Conservation (phyloP, 2,113 vertebrate species). For the Lota lota region DNA sequence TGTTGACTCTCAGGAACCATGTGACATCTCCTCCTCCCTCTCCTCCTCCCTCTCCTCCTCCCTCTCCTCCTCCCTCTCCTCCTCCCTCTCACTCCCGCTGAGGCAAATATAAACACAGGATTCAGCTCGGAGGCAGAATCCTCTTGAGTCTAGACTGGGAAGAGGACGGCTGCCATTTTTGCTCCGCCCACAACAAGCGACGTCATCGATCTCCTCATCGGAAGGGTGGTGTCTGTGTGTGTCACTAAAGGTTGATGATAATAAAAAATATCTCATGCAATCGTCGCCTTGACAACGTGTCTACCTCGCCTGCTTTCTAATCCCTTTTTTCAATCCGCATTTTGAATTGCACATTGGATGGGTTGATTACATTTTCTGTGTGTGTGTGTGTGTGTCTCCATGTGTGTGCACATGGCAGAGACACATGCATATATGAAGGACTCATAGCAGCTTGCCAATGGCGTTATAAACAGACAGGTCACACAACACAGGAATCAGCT, state of each 20-base stretch:
- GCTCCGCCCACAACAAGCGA: too few species aligned
- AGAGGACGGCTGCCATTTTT: too few species aligned
- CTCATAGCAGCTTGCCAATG: neutral
- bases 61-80: too few species aligned
- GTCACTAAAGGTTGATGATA: conserved; percentile 18
- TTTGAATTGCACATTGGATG: conserved; percentile 4
- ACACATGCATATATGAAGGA: neutral
- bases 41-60: too few species aligned
- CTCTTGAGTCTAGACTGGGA: neutral
- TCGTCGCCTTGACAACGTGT: conserved; percentile 4
- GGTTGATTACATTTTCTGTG: conserved; percentile 5
- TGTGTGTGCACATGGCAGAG: neutral
- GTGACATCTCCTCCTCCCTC: neutral
- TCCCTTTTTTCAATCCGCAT: neutral
- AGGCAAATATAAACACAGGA: conserved; percentile 34
- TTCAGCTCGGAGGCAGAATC: too few species aligned
- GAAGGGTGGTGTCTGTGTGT: conserved; percentile 8
- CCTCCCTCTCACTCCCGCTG: neutral
- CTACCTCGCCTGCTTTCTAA: neutral
- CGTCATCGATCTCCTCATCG: too few species aligned
- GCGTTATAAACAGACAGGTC: neutral
- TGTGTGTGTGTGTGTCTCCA: conserved; percentile 3
- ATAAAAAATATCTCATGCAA: conserved; percentile 4
- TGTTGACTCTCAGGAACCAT: conserved; percentile 29
- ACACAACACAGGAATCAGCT: conserved; percentile 1